phyloP scores from a whole-genome alignment of 1,140 invertebrate species.

The Elymnias hypermnestra region DNA sequence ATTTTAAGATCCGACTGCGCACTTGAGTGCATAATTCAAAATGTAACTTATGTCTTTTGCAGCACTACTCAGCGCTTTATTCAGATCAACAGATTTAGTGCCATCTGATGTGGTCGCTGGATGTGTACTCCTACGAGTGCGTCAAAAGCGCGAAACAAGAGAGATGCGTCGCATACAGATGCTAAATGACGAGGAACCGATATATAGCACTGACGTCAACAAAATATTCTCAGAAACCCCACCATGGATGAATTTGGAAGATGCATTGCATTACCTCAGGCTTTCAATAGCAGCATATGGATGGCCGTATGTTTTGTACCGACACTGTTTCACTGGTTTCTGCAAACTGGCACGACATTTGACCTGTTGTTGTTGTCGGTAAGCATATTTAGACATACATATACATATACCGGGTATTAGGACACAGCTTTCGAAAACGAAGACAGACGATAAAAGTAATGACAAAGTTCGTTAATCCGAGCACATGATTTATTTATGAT shows the following conservation, averaged over 20 bases:
- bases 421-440: too few relatives aligned
- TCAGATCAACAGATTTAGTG: conserved; percentile 90
- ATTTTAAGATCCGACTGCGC: too few relatives aligned
- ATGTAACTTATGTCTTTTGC: conserved; percentile 39
- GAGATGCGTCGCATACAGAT: conserved; percentile 83
- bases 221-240: conserved; percentile 80
- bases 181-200: conserved; percentile 80
- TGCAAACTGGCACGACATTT: conserved; percentile 83
- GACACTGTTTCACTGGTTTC: conserved; percentile 83
- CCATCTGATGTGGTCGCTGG: conserved; percentile 93
- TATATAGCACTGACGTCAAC: conserved; percentile 80
- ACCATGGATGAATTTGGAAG: conserved; percentile 87
- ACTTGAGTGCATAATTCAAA: too few relatives aligned
- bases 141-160: conserved; percentile 83
- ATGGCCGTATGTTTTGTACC: conserved; percentile 91
- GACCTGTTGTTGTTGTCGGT: conserved; percentile 87
- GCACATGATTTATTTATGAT: too few relatives aligned
- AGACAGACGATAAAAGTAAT: too few relatives aligned
- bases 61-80: conserved; percentile 84
- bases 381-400: conserved; percentile 29
- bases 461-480: too few relatives aligned
- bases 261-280: conserved; percentile 85
- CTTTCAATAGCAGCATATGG: conserved; percentile 91
- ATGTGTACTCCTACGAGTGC: conserved; percentile 85
- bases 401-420: too few relatives aligned